Base-by-base conservation (phyloP, 1,140 invertebrate genomes). In the Anastrepha ludens region DNA sequence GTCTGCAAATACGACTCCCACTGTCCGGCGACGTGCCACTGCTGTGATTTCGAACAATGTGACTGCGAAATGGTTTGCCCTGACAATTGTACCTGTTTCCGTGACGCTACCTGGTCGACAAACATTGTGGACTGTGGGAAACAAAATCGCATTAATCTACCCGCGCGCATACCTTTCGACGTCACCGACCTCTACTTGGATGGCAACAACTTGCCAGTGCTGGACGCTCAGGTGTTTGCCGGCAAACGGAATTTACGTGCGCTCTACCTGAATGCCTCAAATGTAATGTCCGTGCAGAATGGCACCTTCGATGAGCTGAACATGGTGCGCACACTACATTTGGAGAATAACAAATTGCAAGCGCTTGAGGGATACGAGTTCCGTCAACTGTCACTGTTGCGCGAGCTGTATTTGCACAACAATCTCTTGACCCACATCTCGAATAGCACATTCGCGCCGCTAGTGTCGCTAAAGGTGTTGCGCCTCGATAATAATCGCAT, bases 111-210 rank as follows among this genome's bases (percentile, higher is more conserved):
- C 47, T 98, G 97, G 96, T 95, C 95, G n/a, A 96, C 96, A 1
- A 98, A 97, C 91, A 96, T 98, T 74, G 96, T 98, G 55, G 97
- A 98, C 92, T 98, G 94, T 94, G 96, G 89, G 94, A 95, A 96
- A 88, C 95, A 97, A 89, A 94, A 94, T 20, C 94, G 95, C 85
- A 93, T 94, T 81, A 94, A 95, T 70, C 95, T 98, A 78, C 97
- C 98, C 1, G 93, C 95, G 6, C 94, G 96, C 62, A 96, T 98
- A 89, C 98, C 98, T 1, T 97, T 97, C 95, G 97, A 98, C 92
- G 97, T 97, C 0, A 98, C 97, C n/a, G 97, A 98, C 92, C 95
- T 98, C 15, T 98, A 98, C 93, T 93, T 98, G 88, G 98, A 98
- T 93, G 97, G 97, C 64, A 98, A 97, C 91, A 95, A 97, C 91